These are phyloP conservation scores for Electrona antarctica DNA, from an alignment of 2,113 vertebrate genomes.

Conservation along the genomic window DNA sequence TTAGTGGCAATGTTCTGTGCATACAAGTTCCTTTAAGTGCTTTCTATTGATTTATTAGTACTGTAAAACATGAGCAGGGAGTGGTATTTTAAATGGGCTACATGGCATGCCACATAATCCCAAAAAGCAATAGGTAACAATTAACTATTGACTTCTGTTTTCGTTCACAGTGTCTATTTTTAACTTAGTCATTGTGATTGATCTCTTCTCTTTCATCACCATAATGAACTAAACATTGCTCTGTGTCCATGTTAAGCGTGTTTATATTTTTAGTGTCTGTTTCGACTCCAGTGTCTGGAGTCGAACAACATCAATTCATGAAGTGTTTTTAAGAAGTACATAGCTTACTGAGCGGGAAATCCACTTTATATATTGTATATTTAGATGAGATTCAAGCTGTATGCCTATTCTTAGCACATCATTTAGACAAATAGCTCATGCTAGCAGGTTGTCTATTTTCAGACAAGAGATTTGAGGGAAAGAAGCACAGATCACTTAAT, in stretches of 20 bases:
- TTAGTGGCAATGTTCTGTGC: conserved; percentile 26
- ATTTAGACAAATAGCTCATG: too few species aligned
- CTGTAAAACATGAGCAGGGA: conserved; percentile 26
- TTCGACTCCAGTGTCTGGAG: not conserved
- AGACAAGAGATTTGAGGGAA: too few species aligned
- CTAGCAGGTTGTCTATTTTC: too few species aligned
- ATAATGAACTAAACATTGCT: conserved; percentile 5
- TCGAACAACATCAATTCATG: conserved; percentile 18
- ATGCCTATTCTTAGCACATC: too few species aligned
- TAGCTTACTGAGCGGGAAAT: not conserved
- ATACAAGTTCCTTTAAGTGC: conserved; percentile 48
- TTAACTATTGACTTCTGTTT: conserved; percentile 25
- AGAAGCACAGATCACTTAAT: too few species aligned
- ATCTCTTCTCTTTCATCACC: conserved; percentile 7
- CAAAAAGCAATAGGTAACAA: conserved; percentile 35
- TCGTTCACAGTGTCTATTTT: conserved; percentile 12
- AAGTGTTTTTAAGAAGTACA: conserved; percentile 6
- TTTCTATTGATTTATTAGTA: conserved; percentile 56
- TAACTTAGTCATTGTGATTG: conserved; percentile 21
- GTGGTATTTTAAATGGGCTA: not conserved
- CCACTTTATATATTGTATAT: not conserved
- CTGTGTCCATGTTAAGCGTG: not conserved
- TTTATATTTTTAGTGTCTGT: not conserved
- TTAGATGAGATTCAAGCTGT: too few species aligned
- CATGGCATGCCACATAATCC: conserved; percentile 16